A percentile compares a stretch with the other conserved stretches of the same genome.
Conservation (phyloP, 2,888 invertebrate species). For the Clepsis dumicolana region DNA sequence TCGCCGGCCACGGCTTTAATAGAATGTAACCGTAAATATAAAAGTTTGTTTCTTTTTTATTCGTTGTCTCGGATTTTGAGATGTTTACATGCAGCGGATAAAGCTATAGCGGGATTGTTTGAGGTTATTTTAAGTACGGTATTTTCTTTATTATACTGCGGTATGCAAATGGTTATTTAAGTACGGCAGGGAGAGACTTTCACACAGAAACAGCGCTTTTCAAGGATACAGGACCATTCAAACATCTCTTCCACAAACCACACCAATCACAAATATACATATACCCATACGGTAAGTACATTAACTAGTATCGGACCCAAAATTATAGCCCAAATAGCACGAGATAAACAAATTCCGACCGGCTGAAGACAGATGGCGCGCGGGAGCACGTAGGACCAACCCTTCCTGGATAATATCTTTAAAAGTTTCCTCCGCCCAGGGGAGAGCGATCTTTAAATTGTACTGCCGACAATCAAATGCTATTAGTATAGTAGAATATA, state of each 20-base stretch:
- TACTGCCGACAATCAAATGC: conserved; percentile 74
- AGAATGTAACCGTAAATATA: conserved; percentile 31
- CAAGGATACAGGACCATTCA: too few relatives aligned
- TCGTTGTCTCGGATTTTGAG: conserved; percentile 13
- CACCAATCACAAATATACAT: not conserved
- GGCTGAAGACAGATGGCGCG: conserved; percentile 80
- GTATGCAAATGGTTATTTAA: too few relatives aligned
- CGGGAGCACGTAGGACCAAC: conserved; percentile 81
- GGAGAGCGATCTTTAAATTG: conserved; percentile 70
- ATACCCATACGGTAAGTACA: not conserved
- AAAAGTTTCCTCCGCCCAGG: conserved; percentile 76
- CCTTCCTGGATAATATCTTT: conserved; percentile 85
- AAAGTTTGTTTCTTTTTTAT: conserved; percentile 32
- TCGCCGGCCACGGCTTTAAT: conserved; percentile 29
- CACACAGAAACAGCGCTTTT: too few relatives aligned
- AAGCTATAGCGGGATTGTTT: not conserved
- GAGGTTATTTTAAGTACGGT: not conserved
- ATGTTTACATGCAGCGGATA: conserved; percentile 4
- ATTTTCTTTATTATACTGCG: too few relatives aligned
- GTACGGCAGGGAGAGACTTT: too few relatives aligned
- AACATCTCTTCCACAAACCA: not conserved
- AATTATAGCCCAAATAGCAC: conserved; percentile 39
- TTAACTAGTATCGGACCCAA: not conserved
- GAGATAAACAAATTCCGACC: conserved; percentile 76
- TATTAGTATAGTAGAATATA: conserved; percentile 53